Conservation (phyloP, 2,113 vertebrate genomes). For the Eclectus roratus region DNA sequence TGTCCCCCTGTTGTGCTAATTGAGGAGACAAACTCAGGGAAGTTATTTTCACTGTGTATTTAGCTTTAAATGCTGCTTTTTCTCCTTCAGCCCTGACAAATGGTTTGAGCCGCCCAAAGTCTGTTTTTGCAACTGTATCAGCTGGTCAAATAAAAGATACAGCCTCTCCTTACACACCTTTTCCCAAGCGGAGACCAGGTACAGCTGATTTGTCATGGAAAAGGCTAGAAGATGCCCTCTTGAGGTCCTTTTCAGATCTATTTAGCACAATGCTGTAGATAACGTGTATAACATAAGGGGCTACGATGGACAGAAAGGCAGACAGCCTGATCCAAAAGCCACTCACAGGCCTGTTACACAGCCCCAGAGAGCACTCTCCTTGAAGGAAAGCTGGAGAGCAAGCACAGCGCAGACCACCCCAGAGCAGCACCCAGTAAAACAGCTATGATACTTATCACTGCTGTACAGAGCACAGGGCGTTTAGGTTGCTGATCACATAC, state of each 20-base stretch:
- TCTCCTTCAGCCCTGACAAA: not conserved
- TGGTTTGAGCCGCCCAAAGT: not conserved
- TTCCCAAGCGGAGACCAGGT: not conserved
- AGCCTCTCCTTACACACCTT: not conserved
- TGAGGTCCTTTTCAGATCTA: slow-evolving; percentile 56
- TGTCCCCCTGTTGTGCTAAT: not conserved
- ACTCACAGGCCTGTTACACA: not conserved
- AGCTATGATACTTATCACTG: not conserved
- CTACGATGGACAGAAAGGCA: not conserved
- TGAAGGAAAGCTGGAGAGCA: not conserved
- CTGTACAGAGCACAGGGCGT: not conserved
- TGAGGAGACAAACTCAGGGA: not conserved
- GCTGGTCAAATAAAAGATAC: not conserved
- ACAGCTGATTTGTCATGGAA: not conserved
- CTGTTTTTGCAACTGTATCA: not conserved
- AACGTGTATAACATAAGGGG: accelerated
- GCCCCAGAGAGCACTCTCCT: not conserved
- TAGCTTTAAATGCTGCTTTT: not conserved
- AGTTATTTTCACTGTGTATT: not conserved
- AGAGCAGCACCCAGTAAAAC: not conserved
- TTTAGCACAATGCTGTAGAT: not conserved
- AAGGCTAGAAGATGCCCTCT: slow-evolving; percentile 64
- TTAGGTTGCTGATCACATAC: not conserved
- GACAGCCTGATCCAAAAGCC: not conserved
- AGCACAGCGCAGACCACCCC: accelerated